Percentiles rank a stretch among this genome's conserved stretches.
These are phyloP conservation scores for Neuroterus valhalla DNA, from an alignment of 1,140 invertebrate genomes.

Conservation along the genomic window DNA sequence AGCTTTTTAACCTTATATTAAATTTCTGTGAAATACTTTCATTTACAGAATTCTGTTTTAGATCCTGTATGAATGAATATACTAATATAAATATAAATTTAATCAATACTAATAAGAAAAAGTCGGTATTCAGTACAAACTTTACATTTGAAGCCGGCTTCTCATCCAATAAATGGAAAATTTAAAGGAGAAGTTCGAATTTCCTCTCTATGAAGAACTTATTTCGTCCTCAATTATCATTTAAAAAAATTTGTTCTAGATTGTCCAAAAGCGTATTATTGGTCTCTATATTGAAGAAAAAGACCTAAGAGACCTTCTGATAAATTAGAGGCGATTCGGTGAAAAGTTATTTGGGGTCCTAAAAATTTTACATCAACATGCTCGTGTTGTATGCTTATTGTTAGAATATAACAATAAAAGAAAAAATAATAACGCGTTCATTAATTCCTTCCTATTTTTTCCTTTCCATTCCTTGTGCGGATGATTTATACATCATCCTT, in stretches of 20 bases:
- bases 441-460: background rate
- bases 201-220: no score
- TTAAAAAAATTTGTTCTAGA: no score
- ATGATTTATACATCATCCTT: background rate
- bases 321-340: no score
- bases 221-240: no score
- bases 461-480: background rate
- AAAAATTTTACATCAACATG: no score
- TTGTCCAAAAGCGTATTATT: no score
- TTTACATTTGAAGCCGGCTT: no score
- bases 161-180: no score
- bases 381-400: background rate
- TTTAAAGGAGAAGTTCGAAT: no score
- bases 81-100: background rate
- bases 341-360: no score
- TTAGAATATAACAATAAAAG: background rate
- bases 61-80: background rate
- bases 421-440: background rate
- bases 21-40: constrained; percentile 2
- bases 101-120: background rate
- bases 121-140: background rate
- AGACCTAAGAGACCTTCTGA: no score
- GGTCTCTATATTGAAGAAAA: no score
- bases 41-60: background rate
- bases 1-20: constrained; percentile 5